Conservation (phyloP, 2,797 vertebrate species). For the Decapterus maruadsi region DNA sequence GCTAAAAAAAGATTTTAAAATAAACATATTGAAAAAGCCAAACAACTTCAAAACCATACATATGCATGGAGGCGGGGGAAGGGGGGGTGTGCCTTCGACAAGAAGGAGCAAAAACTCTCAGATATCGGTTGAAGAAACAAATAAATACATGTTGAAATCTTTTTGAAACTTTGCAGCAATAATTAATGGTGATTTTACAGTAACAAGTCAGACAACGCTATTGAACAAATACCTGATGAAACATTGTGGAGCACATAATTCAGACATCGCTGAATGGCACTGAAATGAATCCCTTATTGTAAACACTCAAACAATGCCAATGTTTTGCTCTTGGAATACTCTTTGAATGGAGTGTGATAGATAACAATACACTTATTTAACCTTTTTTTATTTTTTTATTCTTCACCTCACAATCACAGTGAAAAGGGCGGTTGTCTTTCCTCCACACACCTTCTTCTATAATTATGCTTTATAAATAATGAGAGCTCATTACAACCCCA, state of each 20-base stretch:
- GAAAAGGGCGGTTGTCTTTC: slow-evolving; percentile 30
- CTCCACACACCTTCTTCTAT: slow-evolving; percentile 41
- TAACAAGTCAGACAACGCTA: slow-evolving; percentile 66
- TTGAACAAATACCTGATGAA: slow-evolving; percentile 64
- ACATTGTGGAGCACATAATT: slow-evolving; percentile 40
- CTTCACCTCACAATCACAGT: slow-evolving; percentile 21
- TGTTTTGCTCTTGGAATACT: slow-evolving; percentile 43
- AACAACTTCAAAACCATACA: slow-evolving; percentile 83
- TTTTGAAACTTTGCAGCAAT: slow-evolving; percentile 78
- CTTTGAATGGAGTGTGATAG: neutral
- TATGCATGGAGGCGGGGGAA: slow-evolving; percentile 77
- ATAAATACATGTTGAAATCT: slow-evolving; percentile 65
- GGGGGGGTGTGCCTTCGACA: slow-evolving; percentile 39
- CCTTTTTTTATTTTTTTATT: slow-evolving; percentile 26
- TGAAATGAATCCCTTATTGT: slow-evolving; percentile 18
- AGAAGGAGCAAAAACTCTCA: slow-evolving; percentile 60
- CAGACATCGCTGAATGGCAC: slow-evolving; percentile 22
- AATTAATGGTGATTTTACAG: slow-evolving; percentile 70
- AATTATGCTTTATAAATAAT: slow-evolving; percentile 71
- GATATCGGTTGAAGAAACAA: slow-evolving; percentile 70
- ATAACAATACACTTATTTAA: slow-evolving; percentile 25
- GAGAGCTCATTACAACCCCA: slow-evolving; percentile 64
- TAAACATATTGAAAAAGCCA: slow-evolving; percentile 84
- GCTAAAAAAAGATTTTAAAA: slow-evolving; percentile 85
- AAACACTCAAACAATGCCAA: slow-evolving; percentile 36